A percentile compares a stretch with the other conserved stretches of the same genome.
These are phyloP conservation scores for Triops cancriformis DNA, from an alignment of 1,140 invertebrate genomes.

Conservation along the genomic window DNA sequence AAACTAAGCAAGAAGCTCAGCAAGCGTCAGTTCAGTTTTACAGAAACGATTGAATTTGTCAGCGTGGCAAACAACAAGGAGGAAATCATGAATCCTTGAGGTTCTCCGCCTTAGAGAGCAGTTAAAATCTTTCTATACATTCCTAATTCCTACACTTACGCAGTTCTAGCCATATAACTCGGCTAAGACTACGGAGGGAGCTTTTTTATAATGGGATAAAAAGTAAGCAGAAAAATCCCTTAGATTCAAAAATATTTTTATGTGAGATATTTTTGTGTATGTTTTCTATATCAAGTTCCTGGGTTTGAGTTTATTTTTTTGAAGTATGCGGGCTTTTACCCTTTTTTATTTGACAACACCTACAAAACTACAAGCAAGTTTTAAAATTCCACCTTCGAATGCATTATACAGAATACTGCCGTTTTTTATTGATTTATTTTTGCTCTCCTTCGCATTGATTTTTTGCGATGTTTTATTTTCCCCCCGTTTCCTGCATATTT, in stretches of 20 bases:
- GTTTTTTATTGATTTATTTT: not conserved
- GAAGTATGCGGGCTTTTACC: not conserved
- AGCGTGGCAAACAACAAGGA: constrained; percentile 23
- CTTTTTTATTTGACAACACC: not conserved
- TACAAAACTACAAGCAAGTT: no score
- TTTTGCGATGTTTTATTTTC: not conserved
- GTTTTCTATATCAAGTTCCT: constrained; percentile 9
- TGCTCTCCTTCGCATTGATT: not conserved
- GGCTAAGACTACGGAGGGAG: not conserved
- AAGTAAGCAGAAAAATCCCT: not conserved
- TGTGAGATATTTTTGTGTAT: constrained; percentile 10
- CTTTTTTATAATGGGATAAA: not conserved
- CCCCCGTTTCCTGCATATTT: not conserved
- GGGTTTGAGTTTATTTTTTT: constrained; percentile 14
- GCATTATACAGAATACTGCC: no score
- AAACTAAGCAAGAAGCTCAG: constrained; percentile 28
- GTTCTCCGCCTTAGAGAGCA: not conserved
- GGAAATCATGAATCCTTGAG: constrained; percentile 23
- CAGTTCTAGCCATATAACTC: not conserved
- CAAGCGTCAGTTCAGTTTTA: constrained; percentile 29
- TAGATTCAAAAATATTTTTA: constrained; percentile 8
- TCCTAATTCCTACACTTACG: not conserved
- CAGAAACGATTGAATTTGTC: constrained; percentile 28
- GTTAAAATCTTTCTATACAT: not conserved
- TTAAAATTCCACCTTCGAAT: no score